Conservation (phyloP, 2,113 vertebrate genomes). For the Vicugna pacos region DNA sequence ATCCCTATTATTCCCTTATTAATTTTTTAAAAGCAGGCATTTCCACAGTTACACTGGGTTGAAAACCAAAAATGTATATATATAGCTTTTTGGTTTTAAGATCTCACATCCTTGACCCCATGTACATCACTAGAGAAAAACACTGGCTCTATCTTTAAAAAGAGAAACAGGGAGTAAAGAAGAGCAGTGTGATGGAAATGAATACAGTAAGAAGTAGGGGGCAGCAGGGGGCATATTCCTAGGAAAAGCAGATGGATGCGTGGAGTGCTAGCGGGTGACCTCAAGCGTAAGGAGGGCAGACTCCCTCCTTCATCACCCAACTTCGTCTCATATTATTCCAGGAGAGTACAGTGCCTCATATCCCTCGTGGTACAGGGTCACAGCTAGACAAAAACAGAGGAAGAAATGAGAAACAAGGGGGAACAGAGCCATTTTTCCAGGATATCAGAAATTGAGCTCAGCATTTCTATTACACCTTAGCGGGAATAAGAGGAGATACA, state of each 20-base stretch:
- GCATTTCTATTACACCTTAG: neutral
- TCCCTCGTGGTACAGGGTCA: neutral
- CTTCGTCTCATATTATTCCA: neutral
- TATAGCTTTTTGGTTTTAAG: neutral
- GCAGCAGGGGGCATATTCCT: neutral
- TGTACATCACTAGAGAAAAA: neutral
- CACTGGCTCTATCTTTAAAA: constrained; percentile 21
- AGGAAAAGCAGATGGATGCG: neutral
- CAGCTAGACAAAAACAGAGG: neutral
- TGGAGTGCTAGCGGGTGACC: neutral
- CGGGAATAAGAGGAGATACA: neutral
- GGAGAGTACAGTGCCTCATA: neutral
- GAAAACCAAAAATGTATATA: neutral
- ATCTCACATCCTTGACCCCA: constrained; percentile 47
- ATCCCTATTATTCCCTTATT: constrained; percentile 32
- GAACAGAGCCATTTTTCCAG: neutral
- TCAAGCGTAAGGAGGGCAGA: neutral
- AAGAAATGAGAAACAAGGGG: neutral
- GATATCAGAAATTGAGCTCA: neutral
- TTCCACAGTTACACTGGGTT: neutral
- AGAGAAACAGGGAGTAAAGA: neutral
- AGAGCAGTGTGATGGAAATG: neutral
- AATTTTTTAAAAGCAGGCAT: constrained; percentile 63
- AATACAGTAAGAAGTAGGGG: neutral
- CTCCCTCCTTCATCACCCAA: neutral